Percentiles rank a stretch among this genome's conserved stretches.
phyloP scores from a whole-genome alignment of 2,888 invertebrate genomes.

The Pasiphila rectangulata region DNA sequence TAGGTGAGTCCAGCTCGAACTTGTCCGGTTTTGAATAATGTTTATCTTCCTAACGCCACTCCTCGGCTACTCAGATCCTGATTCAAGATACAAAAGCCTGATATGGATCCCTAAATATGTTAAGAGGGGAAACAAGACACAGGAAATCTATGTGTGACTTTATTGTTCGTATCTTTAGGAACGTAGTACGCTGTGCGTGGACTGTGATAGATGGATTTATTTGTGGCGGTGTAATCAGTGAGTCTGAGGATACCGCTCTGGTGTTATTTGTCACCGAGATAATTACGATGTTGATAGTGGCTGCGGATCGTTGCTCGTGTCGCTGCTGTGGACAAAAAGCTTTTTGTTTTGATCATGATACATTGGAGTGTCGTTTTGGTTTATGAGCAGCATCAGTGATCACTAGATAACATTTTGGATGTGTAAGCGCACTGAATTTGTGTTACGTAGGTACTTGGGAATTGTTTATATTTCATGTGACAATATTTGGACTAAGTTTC shows the following conservation, averaged over 20 bases:
- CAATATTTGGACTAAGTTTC: too few relatives aligned
- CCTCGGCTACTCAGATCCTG: constrained; percentile 22
- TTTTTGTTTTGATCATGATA: background rate
- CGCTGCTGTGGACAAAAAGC: background rate
- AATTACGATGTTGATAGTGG: constrained; percentile 1
- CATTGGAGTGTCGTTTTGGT: background rate
- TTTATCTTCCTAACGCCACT: background rate
- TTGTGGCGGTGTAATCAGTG: constrained; percentile 19
- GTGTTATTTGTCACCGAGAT: constrained; percentile 20
- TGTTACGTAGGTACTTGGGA: too few relatives aligned
- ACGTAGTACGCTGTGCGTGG: constrained; percentile 33
- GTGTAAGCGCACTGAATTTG: too few relatives aligned
- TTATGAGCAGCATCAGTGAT: background rate
- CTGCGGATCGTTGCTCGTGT: background rate
- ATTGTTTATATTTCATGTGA: too few relatives aligned
- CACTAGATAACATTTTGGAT: background rate
- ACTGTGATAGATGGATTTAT: constrained; percentile 34
- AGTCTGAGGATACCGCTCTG: constrained; percentile 9
- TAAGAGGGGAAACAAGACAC: constrained; percentile 36
- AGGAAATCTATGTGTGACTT: constrained; percentile 38
- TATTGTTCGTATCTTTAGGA: constrained; percentile 36
- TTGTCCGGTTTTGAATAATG: background rate
- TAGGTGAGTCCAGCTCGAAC: too few relatives aligned
- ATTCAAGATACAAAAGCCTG: constrained; percentile 37
- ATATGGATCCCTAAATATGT: constrained; percentile 38